Evolutionary conservation across 2,797 vertebrate species (phyloP), one percentile per base, ranked within the genome.

Genomic region (Hippocampus kuda): DNA sequence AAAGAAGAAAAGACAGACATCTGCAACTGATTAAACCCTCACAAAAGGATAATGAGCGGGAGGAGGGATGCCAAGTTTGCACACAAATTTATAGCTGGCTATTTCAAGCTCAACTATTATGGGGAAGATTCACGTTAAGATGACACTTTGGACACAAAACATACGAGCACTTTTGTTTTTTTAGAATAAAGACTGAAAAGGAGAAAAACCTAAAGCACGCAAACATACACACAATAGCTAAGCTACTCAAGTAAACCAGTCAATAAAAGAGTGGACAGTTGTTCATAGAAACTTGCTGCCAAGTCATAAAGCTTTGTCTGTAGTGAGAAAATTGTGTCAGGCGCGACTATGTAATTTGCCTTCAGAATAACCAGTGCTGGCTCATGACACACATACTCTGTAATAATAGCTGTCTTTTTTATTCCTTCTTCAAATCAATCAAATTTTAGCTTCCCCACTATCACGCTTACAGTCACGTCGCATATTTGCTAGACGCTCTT

Each of bases 231-330:
- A 84, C 79, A 87, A 86, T 75, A 75, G 81, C 74, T 79, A 75
- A 81, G 79, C 80, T 83, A 74, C 85, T 87, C 73, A 88, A 83
- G 86, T 84, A 83, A 85, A 83, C 79, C 80, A 84, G 86, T 87
- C 84, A 83, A 86, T 87, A 88, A 90, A 88, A 83, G 76, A 83
- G 77, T 80, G 81, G 78, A 79, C 75, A 85, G 34, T 38, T 38
- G 2, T 48, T 4, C 16, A 48, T 48, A 5, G 46, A 48, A 48
- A 13, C 12, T 48, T 48, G 46, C 46, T 48, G 13, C 46, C 15
- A 16, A 48, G 46, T 48, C 46, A 48, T 16, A 48, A 48, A 48
- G 46, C 46, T 48, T 46, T 46, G 15, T 46, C 11, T 46, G 44
- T 15, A 46, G 34, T 38, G 34, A 38, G 34, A 38, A 38, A 38